phyloP scores from a whole-genome alignment of 1,140 invertebrate genomes.

The honey bee (Apis mellifera) region Amel_HAv3.1 CM009941.2:12803001-12803500 shows the following conservation, averaged over 20 bases:
- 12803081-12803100: too few species aligned
- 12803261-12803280: constrained; percentile 18
- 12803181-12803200: too few species aligned
- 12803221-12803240: not conserved
- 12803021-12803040: too few species aligned
- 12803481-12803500: not conserved
- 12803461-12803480: not conserved
- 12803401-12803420: constrained; percentile 16
- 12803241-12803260: constrained; percentile 2
- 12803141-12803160: too few species aligned
- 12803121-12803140: too few species aligned
- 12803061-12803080: too few species aligned
- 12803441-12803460: not conserved
- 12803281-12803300: constrained; percentile 38
- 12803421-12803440: not conserved
- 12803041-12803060: too few species aligned
- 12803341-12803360: not conserved
- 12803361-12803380: constrained; percentile 31
- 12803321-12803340: constrained; percentile 25
- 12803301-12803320: constrained; percentile 26
- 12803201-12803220: not conserved
- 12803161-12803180: not conserved
- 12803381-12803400: constrained; percentile 20
- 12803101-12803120: too few species aligned
- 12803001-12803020: too few species aligned